A percentile compares a stretch with the other conserved stretches of the same genome.
phyloP scores from a whole-genome alignment of 2,113 vertebrate species.

The Alces alces region DNA sequence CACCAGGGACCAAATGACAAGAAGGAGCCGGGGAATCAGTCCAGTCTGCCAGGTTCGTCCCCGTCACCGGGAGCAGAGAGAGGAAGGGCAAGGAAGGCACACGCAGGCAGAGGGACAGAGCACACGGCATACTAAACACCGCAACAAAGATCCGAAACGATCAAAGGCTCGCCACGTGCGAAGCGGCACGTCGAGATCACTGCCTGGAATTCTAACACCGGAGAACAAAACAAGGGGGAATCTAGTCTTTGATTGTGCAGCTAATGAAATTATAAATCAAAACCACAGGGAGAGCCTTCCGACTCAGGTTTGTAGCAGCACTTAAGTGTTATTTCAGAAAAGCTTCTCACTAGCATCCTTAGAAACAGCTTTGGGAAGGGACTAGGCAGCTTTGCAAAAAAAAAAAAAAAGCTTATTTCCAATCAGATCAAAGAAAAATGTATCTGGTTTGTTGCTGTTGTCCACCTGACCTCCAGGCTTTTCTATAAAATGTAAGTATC shows the following conservation, averaged over 20 bases:
- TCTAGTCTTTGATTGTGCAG: conserved; percentile 5
- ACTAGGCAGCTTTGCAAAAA: background rate
- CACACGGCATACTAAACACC: background rate
- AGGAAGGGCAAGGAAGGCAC: background rate
- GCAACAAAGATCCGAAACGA: background rate
- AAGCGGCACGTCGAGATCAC: background rate
- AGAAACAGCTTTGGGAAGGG: background rate
- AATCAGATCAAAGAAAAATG: background rate
- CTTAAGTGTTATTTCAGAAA: background rate
- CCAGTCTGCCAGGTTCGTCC: background rate
- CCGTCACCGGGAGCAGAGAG: background rate
- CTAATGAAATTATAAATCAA: conserved; percentile 61
- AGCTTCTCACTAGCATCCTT: background rate
- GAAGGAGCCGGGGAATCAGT: background rate
- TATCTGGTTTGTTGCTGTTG: background rate
- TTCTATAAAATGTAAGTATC: conserved; percentile 22
- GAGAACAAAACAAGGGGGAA: conserved; percentile 8
- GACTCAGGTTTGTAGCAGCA: background rate
- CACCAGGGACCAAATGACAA: background rate
- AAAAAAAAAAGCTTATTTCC: background rate
- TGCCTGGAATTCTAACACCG: conserved; percentile 3
- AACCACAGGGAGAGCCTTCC: background rate
- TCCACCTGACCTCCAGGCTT: background rate
- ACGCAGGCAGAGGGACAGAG: background rate
- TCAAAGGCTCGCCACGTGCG: background rate